Conservation (phyloP, 1,140 invertebrate species). For the Neomicropteryx cornuta region DNA sequence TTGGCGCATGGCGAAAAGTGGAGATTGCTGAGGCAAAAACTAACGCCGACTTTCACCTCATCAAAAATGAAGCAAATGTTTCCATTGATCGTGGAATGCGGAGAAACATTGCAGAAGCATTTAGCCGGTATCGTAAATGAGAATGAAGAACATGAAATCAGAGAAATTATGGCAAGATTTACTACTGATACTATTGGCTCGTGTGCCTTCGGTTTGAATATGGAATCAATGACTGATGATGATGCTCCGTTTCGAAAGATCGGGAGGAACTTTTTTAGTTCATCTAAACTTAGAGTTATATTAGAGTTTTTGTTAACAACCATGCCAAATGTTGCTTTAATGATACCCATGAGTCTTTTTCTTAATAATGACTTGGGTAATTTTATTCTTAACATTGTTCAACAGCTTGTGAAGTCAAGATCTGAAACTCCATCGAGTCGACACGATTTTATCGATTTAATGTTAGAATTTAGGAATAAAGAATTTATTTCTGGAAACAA, state of each 20-base stretch:
- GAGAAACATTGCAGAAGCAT: conserved; percentile 21
- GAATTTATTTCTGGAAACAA: not conserved
- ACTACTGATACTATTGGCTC: conserved; percentile 30
- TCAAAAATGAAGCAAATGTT: conserved; percentile 47
- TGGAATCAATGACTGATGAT: conserved; percentile 26
- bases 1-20: conserved; percentile 28
- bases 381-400: conserved; percentile 2
- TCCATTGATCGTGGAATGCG: conserved; percentile 28
- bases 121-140: conserved; percentile 8
- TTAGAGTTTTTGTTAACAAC: conserved; percentile 4
- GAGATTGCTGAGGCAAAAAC: conserved; percentile 36
- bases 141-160: conserved; percentile 10
- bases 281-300: not conserved
- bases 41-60: conserved; percentile 46
- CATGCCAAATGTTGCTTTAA: conserved; percentile 3
- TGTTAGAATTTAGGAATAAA: conserved; percentile 28
- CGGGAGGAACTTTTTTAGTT: conserved; percentile 19
- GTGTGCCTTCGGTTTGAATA: conserved; percentile 31
- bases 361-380: conserved; percentile 13
- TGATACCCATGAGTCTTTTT: conserved; percentile 6
- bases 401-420: conserved; percentile 10
- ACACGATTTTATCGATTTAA: conserved; percentile 37
- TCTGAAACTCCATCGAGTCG: conserved; percentile 13
- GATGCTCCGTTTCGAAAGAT: conserved; percentile 29
- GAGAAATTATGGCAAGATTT: conserved; percentile 21